Base-by-base conservation (phyloP, 2,888 invertebrate species). In the Pyrgus malvae region DNA sequence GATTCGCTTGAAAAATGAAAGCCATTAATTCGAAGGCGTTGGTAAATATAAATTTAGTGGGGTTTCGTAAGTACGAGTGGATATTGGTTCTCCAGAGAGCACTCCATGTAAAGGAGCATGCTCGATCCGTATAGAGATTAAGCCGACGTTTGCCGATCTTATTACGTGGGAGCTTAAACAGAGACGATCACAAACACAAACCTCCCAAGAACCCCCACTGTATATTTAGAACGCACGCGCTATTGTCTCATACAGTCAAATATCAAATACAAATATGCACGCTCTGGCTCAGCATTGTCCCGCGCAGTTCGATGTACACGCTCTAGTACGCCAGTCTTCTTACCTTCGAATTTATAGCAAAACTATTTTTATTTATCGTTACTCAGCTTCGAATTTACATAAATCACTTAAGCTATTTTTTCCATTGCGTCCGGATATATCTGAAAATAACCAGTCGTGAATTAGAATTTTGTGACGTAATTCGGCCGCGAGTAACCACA, bases 361-460 rank as follows among this genome's bases (percentile, higher is more conserved):
- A 83, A 73, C 83, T 86, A 85, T 86, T 85, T 84, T 71, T 68
- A 78, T 72, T 62, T 67, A 78, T 74, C 72, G 63, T 62, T 62
- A 65, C 62, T 59, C 56, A 68, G 69, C 69, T 69, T 70, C 76
- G 69, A 75, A 71, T 74, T 72, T 68, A 70, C 76, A 78, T 84
- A 81, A 84, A 84, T 80, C 84, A 76, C 73, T 76, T 75, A n/a
- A 62, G 70, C 70, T 79, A 80, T 83, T 83, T 83, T 79, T 83
- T 83, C 73, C 69, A 66, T 75, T 61, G 66, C 73, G 67, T 75
- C 73, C 66, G 69, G 69, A 75, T 77, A 76, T 74, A 67, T 78
- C 77, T 76, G 57, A 75, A 80, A 83, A 84, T 84, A 85, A 72
- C 77, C 63, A 70, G 74, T 74, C 70, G 69, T 70, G 70, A 77